Percentiles rank a stretch among this genome's conserved stretches.
These are phyloP conservation scores for Brachypalpus laphriformis DNA, from an alignment of 2,888 invertebrate genomes.

Conservation along the genomic window DNA sequence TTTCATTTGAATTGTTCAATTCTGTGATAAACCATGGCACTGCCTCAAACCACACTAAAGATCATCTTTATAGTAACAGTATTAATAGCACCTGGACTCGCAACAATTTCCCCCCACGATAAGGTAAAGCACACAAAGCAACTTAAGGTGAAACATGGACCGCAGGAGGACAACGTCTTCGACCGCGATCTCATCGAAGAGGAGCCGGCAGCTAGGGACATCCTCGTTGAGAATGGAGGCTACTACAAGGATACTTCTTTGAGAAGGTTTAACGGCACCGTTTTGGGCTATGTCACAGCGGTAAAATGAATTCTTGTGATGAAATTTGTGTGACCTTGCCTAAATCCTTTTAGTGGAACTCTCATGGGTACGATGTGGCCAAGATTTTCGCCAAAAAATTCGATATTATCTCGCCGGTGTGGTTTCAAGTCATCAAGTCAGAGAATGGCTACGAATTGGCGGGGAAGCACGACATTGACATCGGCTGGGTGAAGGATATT, in stretches of 20 bases:
- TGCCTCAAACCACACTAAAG: neutral
- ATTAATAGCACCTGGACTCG: slow-evolving; percentile 8
- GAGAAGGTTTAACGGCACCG: slow-evolving; percentile 88
- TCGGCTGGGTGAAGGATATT: slow-evolving; percentile 91
- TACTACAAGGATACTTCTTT: slow-evolving; percentile 88
- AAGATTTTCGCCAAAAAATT: slow-evolving; percentile 95
- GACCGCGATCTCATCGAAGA: slow-evolving; percentile 88
- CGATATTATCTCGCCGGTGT: slow-evolving; percentile 95
- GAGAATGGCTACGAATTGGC: slow-evolving; percentile 87
- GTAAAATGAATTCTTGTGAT: slow-evolving; percentile 83
- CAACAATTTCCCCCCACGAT: slow-evolving; percentile 79
- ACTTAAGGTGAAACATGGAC: slow-evolving; percentile 83
- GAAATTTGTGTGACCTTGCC: neutral
- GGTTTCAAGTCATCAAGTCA: slow-evolving; percentile 92
- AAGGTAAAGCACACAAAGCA: slow-evolving; percentile 77
- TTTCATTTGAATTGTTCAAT: slow-evolving; percentile 30
- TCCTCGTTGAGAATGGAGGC: slow-evolving; percentile 89
- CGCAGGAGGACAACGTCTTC: slow-evolving; percentile 86
- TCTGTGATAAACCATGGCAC: slow-evolving; percentile 56
- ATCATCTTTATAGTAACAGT: slow-evolving; percentile 18
- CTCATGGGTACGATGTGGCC: slow-evolving; percentile 95
- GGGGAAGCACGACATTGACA: slow-evolving; percentile 93
- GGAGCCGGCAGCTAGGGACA: slow-evolving; percentile 88
- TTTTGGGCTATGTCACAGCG: slow-evolving; percentile 95
- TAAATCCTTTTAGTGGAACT: slow-evolving; percentile 91